Evolutionary conservation across 2,888 invertebrate genomes (phyloP), one percentile per base, ranked within the genome.

Genomic region (Ditula angustiorana): DNA sequence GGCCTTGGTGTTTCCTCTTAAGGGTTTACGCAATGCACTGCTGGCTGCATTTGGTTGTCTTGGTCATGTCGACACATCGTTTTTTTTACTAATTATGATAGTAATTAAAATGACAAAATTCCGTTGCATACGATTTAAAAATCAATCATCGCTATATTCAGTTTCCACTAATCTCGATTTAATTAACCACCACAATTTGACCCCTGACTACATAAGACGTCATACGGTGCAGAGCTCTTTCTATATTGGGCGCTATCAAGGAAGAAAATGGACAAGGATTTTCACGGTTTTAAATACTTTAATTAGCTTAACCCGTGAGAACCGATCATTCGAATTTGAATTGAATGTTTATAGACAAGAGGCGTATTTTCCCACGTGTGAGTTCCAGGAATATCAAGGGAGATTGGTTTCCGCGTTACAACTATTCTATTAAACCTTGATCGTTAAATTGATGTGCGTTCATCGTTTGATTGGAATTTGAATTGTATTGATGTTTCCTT

Each of bases 261-360:
- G 64, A 59, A 64, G 52, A 59, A 59, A 64, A 53, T 59, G n/a
- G 46, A 53, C 52, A 53, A 59, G 64, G 64, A 46, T 59, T 64
- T 64, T 64, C 58, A 52, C 52, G 44, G 49, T 50, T 63, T 52
- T 24, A 62, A 56, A 57, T 30, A 52, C 24, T 57, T 47, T 55
- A 59, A 64, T 69, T 55, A 41, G 44, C 16, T 66, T 41, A 62
- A 67, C 41, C 55, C 66, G 69, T 71, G 69, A 47, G 73, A 70
- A 63, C 23, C 37, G 33, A 63, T 61, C 69, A 66, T 52, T 67
- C 26, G 35, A 69, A 63, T 67, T 66, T 69, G 19, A 68, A 69
- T 71, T 70, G 59, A 70, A 70, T 69, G 13, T 30, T 26, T 19
- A 30, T 26, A 13, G 33, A 37, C 56, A 50, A 50, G 57, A 57